Percentiles rank a stretch among this genome's conserved stretches.
Evolutionary conservation across 2,113 vertebrate species (phyloP).

Genomic region (Synchiropus splendidus): DNA sequence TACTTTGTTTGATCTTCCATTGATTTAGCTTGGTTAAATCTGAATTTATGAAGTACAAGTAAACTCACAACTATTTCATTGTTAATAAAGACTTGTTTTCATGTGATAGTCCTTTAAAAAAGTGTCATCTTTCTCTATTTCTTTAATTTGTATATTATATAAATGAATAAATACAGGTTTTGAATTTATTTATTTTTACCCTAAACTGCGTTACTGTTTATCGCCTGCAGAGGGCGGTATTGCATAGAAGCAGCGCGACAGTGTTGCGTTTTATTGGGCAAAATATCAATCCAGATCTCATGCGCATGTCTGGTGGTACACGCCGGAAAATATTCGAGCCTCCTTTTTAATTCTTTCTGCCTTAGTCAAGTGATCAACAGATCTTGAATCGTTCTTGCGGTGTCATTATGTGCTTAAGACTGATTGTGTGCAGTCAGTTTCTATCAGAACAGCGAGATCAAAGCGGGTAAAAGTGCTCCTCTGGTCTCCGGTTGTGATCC

Average conservation of each 20-base stretch:
- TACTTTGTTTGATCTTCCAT: too few species aligned
- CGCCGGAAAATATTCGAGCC: neutral
- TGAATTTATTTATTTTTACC: too few species aligned
- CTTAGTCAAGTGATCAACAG: conserved; percentile 15
- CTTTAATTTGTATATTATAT: too few species aligned
- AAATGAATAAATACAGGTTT: too few species aligned
- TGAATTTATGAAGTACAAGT: too few species aligned
- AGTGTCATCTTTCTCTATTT: too few species aligned
- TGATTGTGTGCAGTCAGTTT: conserved; percentile 40
- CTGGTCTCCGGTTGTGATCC: conserved; percentile 27
- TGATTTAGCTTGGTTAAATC: too few species aligned
- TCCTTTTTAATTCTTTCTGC: neutral
- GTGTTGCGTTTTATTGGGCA: conserved; percentile 18
- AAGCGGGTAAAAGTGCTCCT: conserved; percentile 42
- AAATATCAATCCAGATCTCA: conserved; percentile 10
- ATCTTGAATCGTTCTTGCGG: conserved; percentile 11
- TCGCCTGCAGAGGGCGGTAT: conserved; percentile 43
- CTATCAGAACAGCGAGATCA: too few species aligned
- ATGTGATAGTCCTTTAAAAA: too few species aligned
- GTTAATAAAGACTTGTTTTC: too few species aligned
- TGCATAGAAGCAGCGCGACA: conserved; percentile 19
- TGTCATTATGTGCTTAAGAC: conserved; percentile 42
- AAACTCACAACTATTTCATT: too few species aligned
- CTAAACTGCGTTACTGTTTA: too few species aligned
- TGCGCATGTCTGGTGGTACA: conserved; percentile 5